Conservation (phyloP, 1,140 invertebrate species). For the Theocolax elegans region DNA sequence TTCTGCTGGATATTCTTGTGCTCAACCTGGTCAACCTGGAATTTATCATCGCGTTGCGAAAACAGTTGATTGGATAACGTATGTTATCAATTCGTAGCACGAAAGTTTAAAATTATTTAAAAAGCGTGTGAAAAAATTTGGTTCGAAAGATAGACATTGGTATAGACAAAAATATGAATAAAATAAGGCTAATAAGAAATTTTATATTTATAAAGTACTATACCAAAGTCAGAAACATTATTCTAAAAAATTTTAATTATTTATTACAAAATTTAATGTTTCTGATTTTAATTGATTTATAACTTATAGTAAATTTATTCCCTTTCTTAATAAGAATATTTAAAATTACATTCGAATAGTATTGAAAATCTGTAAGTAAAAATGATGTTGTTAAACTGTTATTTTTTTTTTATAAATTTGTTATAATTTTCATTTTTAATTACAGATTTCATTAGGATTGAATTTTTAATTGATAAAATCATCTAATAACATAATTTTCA, state of each 20-base stretch:
- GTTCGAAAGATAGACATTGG: neutral
- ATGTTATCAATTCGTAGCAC: constrained; percentile 64
- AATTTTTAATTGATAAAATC: neutral
- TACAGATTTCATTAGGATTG: constrained; percentile 12
- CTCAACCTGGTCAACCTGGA: constrained; percentile 89
- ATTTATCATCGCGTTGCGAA: constrained; percentile 94
- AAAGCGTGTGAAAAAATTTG: neutral
- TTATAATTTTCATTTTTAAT: constrained; percentile 14
- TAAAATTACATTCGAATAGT: neutral
- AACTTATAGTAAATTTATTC: neutral
- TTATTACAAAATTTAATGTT: constrained; percentile 1
- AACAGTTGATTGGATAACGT: constrained; percentile 91
- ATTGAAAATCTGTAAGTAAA: constrained; percentile 11
- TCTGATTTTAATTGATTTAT: constrained; percentile 25
- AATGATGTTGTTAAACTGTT: neutral
- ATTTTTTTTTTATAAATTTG: constrained; percentile 17
- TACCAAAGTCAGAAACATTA: constrained; percentile 15
- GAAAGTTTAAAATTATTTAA: neutral
- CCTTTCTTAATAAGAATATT: constrained; percentile 20
- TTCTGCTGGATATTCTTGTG: constrained; percentile 93
- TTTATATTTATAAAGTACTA: neutral
- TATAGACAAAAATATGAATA: neutral
- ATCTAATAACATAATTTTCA: constrained; percentile 5
- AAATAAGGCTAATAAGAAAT: neutral
- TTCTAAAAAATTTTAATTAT: neutral